These are phyloP conservation scores for Parapristionchus giblindavisi DNA, from an alignment of 2,888 invertebrate species.

Conservation along the genomic window DNA sequence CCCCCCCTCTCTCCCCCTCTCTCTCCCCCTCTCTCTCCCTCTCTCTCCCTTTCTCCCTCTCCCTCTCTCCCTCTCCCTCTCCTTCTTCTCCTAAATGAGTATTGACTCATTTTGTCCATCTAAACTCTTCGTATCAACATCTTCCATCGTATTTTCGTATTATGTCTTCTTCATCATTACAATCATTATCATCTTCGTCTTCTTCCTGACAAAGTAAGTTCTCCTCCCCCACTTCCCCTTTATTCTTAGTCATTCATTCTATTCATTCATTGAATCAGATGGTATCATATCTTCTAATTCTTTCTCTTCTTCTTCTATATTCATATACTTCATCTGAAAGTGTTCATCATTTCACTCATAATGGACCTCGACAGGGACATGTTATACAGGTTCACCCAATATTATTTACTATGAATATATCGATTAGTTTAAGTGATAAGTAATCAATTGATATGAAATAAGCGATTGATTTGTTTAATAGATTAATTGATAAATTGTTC, in stretches of 20 bases:
- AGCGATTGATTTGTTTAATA: neutral
- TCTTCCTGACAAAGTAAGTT: slow-evolving; percentile 17
- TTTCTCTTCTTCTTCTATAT: neutral
- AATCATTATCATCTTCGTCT: neutral
- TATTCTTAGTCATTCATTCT: neutral
- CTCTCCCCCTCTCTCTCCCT: no score
- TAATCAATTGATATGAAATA: neutral
- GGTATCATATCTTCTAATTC: neutral
- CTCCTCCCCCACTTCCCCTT: neutral
- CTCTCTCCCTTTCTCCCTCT: no score
- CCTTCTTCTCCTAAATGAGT: no score
- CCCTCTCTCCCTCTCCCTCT: no score
- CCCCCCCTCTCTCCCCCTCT: no score
- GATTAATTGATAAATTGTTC: neutral
- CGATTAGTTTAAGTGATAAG: neutral
- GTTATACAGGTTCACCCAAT: neutral
- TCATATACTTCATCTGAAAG: no score
- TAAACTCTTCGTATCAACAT: no score
- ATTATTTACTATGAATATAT: neutral
- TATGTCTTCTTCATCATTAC: slow-evolving; percentile 13
- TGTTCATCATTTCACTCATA: slow-evolving; percentile 27
- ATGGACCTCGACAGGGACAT: slow-evolving; percentile 1
- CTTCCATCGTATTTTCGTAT: neutral
- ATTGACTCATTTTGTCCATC: no score
- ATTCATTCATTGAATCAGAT: neutral